A percentile compares a stretch with the other conserved stretches of the same genome.
Evolutionary conservation across 2,888 invertebrate genomes (phyloP).

Genomic region (Aquatica leii): DNA sequence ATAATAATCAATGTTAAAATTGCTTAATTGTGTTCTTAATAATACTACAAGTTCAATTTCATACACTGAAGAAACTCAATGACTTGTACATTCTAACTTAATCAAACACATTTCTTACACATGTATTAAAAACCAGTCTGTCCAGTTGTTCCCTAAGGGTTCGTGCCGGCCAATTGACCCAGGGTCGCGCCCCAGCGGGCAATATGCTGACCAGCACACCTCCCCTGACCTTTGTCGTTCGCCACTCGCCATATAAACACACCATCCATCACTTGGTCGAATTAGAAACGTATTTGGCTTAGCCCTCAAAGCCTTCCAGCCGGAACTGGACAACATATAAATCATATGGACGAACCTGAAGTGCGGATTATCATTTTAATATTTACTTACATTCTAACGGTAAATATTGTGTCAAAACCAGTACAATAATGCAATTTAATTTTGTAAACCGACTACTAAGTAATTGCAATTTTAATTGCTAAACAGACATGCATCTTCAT

Average conservation of each 20-base stretch:
- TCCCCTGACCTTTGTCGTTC: constrained; percentile 61
- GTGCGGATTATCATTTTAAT: constrained; percentile 29
- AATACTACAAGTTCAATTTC: constrained; percentile 24
- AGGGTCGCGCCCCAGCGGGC: constrained; percentile 58
- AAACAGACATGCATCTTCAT: no score
- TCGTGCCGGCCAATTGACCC: constrained; percentile 61
- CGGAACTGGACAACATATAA: constrained; percentile 45
- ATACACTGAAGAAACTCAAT: constrained; percentile 37
- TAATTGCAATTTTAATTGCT: no score
- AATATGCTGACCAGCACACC: constrained; percentile 60
- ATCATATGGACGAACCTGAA: constrained; percentile 35
- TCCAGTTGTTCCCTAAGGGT: constrained; percentile 41
- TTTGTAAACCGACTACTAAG: no score
- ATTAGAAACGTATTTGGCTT: constrained; percentile 56
- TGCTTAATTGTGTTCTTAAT: no score
- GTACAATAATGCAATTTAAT: no score
- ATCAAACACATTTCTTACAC: constrained; percentile 47
- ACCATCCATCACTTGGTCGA: constrained; percentile 58
- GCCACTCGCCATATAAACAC: constrained; percentile 62
- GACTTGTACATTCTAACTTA: constrained; percentile 48
- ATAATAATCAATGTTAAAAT: no score
- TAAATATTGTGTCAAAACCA: not conserved
- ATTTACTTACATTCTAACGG: constrained; percentile 26
- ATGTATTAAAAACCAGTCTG: constrained; percentile 46
- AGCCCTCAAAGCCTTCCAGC: constrained; percentile 44